phyloP scores from a whole-genome alignment of 2,797 vertebrate species.

The Liasis olivaceus region DNA sequence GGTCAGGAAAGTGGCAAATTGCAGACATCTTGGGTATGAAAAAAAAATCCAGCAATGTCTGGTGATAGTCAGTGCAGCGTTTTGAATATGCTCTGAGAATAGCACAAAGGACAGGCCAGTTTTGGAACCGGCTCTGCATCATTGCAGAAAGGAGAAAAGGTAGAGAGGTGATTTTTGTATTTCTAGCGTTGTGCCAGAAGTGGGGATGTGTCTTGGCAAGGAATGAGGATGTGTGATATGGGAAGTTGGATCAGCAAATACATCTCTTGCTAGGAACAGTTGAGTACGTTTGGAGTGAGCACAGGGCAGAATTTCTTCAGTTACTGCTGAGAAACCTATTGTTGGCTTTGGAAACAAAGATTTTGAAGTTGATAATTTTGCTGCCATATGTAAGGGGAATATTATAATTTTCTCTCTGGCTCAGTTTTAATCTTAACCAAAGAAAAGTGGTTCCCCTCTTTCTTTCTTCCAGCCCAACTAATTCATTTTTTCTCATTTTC shows the following conservation, averaged over 20 bases:
- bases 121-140: background rate
- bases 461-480: background rate
- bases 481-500: background rate
- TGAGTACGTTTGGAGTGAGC: background rate
- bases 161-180: background rate
- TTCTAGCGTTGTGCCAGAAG: background rate
- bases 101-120: background rate
- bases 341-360: background rate
- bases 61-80: too few relatives aligned
- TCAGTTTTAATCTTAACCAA: background rate
- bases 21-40: background rate
- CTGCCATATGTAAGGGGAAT: background rate
- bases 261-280: background rate
- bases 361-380: background rate
- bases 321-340: background rate
- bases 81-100: background rate
- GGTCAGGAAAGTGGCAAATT: background rate
- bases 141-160: background rate
- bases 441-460: background rate
- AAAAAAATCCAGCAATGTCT: background rate
- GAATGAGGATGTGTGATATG: background rate
- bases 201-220: background rate
- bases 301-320: background rate
- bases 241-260: background rate
- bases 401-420: background rate